These are phyloP conservation scores for Henicopernis longicauda DNA, from an alignment of 2,113 vertebrate genomes.

Conservation along the genomic window DNA sequence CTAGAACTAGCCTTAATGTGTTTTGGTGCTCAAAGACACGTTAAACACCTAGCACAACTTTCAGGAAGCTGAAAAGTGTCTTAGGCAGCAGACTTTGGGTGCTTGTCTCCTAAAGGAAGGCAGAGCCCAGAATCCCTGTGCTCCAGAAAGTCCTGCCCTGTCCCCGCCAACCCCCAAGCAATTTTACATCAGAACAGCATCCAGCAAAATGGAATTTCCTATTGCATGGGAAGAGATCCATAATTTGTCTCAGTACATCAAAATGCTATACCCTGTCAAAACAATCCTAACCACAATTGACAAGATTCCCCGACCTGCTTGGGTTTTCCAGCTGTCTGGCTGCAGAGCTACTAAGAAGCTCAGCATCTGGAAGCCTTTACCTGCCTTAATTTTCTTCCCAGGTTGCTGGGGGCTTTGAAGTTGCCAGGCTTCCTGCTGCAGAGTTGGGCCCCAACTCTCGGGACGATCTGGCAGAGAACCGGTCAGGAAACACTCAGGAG, in stretches of 20 bases:
- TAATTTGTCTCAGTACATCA: not conserved
- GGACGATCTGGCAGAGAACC: not conserved
- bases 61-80: not conserved
- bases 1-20: not conserved
- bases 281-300: not conserved
- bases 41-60: not conserved
- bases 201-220: not conserved
- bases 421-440: not conserved
- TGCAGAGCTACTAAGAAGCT: not conserved
- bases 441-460: not conserved
- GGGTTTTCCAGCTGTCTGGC: not conserved
- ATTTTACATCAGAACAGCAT: not conserved
- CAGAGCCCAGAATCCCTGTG: not conserved
- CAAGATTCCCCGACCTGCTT: not conserved
- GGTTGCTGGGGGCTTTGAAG: not conserved
- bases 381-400: conserved; percentile 33
- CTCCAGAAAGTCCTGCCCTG: not conserved
- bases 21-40: not conserved
- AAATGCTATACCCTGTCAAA: not conserved
- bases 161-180: accelerated
- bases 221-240: not conserved
- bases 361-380: conserved; percentile 45
- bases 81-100: not conserved
- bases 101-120: not conserved
- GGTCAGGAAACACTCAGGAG: not conserved